A percentile compares a stretch with the other conserved stretches of the same genome.
phyloP scores from a whole-genome alignment of 2,113 vertebrate species.

The Melanerpes formicivorus region DNA sequence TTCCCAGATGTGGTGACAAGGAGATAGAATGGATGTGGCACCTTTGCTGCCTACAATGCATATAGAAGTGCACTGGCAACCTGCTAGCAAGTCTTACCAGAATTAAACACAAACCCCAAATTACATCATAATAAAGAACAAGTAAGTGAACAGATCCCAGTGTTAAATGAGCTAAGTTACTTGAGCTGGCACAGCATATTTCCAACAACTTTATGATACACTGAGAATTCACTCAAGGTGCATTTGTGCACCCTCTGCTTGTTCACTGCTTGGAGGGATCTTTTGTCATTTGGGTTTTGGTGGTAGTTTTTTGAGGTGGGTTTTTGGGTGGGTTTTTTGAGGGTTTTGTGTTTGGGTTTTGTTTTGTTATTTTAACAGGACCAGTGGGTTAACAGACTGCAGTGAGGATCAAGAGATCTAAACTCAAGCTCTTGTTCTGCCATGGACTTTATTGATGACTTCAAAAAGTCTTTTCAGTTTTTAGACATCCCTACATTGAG shows the following conservation, averaged over 20 bases:
- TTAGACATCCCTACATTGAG: not conserved
- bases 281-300: too few species aligned
- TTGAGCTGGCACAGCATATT: not conserved
- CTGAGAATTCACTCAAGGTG: not conserved
- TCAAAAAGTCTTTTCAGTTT: not conserved
- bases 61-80: not conserved
- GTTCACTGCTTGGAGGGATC: not conserved
- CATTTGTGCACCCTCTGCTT: not conserved
- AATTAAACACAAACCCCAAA: not conserved
- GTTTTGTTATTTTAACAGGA: not conserved
- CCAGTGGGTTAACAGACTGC: not conserved
- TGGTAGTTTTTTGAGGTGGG: too few species aligned
- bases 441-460: not conserved
- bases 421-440: not conserved
- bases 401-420: not conserved
- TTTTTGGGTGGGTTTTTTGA: too few species aligned
- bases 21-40: not conserved
- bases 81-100: not conserved
- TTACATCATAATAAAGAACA: not conserved
- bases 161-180: not conserved
- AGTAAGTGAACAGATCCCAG: not conserved
- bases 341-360: not conserved
- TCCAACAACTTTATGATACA: not conserved
- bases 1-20: not conserved
- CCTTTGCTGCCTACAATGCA: not conserved